phyloP scores from a whole-genome alignment of 30 jellyfish, hydroid and myxozoan species.

The Nemopilema nomurai region DNA sequence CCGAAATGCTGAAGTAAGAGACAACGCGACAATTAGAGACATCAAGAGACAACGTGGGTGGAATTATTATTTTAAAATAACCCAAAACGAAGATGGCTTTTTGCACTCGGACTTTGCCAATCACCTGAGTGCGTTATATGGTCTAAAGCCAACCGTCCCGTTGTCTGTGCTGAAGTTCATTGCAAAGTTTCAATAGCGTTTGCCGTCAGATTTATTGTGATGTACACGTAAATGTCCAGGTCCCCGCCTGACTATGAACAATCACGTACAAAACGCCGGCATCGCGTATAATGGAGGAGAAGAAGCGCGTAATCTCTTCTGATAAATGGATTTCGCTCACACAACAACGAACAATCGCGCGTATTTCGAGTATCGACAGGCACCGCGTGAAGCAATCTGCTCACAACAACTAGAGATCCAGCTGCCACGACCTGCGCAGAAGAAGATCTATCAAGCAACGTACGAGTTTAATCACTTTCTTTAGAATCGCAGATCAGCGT shows the following conservation, averaged over 20 bases:
- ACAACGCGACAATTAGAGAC: too few relatives aligned
- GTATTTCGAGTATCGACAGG: slow-evolving; percentile 35
- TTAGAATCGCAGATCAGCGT: background rate
- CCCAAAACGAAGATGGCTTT: too few relatives aligned
- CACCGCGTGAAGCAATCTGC: slow-evolving; percentile 22
- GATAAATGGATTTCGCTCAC: slow-evolving; percentile 42
- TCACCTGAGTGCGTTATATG: too few relatives aligned
- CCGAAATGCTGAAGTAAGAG: too few relatives aligned
- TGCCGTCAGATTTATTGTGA: background rate
- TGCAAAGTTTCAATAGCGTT: background rate
- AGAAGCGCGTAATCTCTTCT: slow-evolving; percentile 26
- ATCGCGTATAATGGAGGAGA: background rate
- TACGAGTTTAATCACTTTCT: background rate
- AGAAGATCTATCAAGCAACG: background rate
- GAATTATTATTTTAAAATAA: too few relatives aligned
- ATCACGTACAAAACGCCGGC: background rate
- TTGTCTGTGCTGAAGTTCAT: background rate
- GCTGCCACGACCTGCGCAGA: background rate
- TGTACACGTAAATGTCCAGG: background rate
- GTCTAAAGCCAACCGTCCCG: background rate
- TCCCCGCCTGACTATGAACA: background rate
- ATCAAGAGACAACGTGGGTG: too few relatives aligned
- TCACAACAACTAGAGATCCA: background rate
- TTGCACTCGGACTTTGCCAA: too few relatives aligned
- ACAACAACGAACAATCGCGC: slow-evolving; percentile 36